A percentile compares a stretch with the other conserved stretches of the same genome.
Evolutionary conservation across 1,140 invertebrate species (phyloP).

Genomic region (Temnothorax longispinosus): DNA sequence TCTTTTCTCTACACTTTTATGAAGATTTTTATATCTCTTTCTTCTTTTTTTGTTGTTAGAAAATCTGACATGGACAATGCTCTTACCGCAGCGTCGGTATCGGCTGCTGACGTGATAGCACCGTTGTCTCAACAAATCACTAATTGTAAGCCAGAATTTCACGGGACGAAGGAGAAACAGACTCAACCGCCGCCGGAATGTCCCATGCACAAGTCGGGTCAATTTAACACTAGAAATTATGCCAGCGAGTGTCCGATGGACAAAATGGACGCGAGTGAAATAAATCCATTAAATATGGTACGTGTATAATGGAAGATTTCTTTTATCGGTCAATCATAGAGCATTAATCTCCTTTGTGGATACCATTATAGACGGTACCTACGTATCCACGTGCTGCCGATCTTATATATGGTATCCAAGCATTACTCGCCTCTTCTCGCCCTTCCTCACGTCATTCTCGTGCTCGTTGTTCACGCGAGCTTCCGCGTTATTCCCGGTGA

Average conservation of each 20-base stretch:
- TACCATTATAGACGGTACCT: constrained; percentile 89
- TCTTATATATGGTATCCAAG: constrained; percentile 55
- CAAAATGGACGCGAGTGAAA: constrained; percentile 86
- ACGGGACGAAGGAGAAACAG: constrained; percentile 76
- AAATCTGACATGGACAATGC: constrained; percentile 87
- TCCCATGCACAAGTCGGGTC: constrained; percentile 89
- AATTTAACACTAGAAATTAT: constrained; percentile 66
- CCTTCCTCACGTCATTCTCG: constrained; percentile 36
- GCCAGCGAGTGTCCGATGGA: constrained; percentile 89
- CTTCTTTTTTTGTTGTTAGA: neutral
- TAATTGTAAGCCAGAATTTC: constrained; percentile 24
- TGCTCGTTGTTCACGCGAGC: neutral
- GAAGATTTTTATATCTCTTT: neutral
- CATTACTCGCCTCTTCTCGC: constrained; percentile 41
- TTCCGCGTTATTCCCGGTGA: neutral
- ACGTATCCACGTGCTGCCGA: neutral
- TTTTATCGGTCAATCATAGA: neutral
- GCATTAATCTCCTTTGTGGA: neutral
- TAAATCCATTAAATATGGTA: constrained; percentile 94
- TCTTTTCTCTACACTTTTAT: neutral
- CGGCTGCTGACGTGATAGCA: constrained; percentile 82
- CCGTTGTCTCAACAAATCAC: constrained; percentile 70
- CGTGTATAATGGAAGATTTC: neutral
- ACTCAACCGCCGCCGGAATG: constrained; percentile 89
- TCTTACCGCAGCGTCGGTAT: constrained; percentile 86